Conservation (phyloP, 2,888 invertebrate species). For the Herminia tarsipennalis region DNA sequence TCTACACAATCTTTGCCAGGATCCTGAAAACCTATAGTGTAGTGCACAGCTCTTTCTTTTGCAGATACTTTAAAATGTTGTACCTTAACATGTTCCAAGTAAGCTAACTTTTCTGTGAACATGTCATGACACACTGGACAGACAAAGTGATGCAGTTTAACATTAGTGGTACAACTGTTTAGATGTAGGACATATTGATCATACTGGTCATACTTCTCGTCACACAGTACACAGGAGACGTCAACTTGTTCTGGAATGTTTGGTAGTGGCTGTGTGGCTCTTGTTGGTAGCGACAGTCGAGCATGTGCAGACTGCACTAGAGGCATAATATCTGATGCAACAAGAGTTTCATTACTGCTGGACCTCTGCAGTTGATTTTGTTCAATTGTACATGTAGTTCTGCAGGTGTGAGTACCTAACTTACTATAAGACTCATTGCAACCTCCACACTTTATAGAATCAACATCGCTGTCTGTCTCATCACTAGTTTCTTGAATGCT, state of each 20-base stretch:
- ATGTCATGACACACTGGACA: slow-evolving; percentile 81
- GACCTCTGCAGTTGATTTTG: slow-evolving; percentile 68
- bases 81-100: slow-evolving; percentile 72
- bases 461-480: slow-evolving; percentile 80
- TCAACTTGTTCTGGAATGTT: slow-evolving; percentile 48
- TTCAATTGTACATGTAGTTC: slow-evolving; percentile 76
- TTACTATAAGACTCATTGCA: slow-evolving; percentile 74
- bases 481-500: slow-evolving; percentile 69
- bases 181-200: slow-evolving; percentile 72
- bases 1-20: slow-evolving; percentile 73
- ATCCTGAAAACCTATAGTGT: slow-evolving; percentile 57
- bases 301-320: slow-evolving; percentile 31
- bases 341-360: slow-evolving; percentile 77
- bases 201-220: slow-evolving; percentile 72
- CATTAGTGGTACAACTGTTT: slow-evolving; percentile 78
- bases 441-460: slow-evolving; percentile 78
- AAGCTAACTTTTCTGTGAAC: slow-evolving; percentile 67
- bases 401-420: slow-evolving; percentile 70
- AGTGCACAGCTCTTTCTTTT: slow-evolving; percentile 55
- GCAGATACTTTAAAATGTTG: slow-evolving; percentile 60
- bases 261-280: slow-evolving; percentile 45
- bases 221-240: slow-evolving; percentile 77
- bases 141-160: slow-evolving; percentile 77
- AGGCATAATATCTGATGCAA: slow-evolving; percentile 65
- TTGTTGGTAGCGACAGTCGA: slow-evolving; percentile 28